Conservation (phyloP, 2,797 vertebrate genomes). For the Ceryle rudis region DNA sequence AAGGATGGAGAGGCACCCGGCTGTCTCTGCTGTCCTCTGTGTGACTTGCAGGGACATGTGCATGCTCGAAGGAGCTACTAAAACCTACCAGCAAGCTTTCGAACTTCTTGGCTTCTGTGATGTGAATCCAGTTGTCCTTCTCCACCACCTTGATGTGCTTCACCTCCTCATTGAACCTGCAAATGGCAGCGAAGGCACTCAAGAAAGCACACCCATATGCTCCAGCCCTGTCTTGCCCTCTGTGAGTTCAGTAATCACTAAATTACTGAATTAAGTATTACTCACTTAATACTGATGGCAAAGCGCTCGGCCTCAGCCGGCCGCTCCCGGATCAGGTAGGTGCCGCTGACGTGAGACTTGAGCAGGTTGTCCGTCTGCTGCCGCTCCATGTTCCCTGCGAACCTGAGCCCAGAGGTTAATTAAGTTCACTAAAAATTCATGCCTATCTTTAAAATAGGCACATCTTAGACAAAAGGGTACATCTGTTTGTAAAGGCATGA, state of each 20-base stretch:
- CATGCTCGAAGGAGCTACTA: accelerated
- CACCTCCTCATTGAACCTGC: constrained; percentile 97
- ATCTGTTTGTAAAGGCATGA: not conserved
- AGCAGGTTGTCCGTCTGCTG: constrained; percentile 97
- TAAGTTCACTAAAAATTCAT: not conserved
- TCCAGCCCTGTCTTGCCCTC: accelerated
- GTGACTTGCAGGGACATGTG: accelerated
- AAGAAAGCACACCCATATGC: accelerated
- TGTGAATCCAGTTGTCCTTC: constrained; percentile 98
- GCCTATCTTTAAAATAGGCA: accelerated
- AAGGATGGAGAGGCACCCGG: not conserved
- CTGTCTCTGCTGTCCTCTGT: not conserved
- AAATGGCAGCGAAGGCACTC: not conserved
- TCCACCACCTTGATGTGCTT: constrained; percentile 99
- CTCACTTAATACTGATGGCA: constrained; percentile 98
- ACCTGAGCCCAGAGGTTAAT: constrained; percentile 80
- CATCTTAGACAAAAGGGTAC: not conserved
- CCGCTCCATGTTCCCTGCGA: constrained; percentile 96
- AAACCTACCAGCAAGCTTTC: constrained; percentile 91
- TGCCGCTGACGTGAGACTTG: constrained; percentile 92
- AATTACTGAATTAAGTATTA: not conserved
- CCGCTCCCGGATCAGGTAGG: constrained; percentile 96
- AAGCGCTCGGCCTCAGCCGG: constrained; percentile 95
- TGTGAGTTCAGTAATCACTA: accelerated
- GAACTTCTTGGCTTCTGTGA: constrained; percentile 98